Evolutionary conservation across 2,888 invertebrate genomes (phyloP), one percentile per base, ranked within the genome.

Genomic region (Parnassius glacialis): DNA sequence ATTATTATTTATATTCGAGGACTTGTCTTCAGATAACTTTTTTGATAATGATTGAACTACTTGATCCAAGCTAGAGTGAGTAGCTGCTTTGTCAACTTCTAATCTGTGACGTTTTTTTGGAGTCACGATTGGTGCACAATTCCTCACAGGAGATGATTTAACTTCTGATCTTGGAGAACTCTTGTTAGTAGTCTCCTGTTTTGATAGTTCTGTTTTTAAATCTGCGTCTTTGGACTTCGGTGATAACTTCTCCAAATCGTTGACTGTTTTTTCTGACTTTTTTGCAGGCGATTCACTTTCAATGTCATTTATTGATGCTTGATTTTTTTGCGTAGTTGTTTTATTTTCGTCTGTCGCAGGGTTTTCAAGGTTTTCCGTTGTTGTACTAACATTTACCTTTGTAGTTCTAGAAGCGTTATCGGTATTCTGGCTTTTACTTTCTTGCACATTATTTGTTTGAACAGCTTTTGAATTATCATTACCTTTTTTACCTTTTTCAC

Each of bases 31-130:
- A 2, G 88, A 83, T 64, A 92, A 65, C 66, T 92, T 92, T 72
- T 91, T 92, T 10, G 92, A 90, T 52, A 92, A 73, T 9, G 90
- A 88, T 69, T 90, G 91, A 5, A 92, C 92, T 2, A 92, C 92
- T 72, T 85, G 84, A 73, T 92, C 90, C 63, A 92, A 79, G 62
- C 81, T 87, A 9, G 87, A 81, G 70, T 83, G 78, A 56, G 83
- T 76, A 51, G 86, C 77, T 47, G 80, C 84, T 70, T 88, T 90
- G 50, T 93, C 93, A 34, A 93, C 90, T 83, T 95, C 95, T 57
- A 94, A 74, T 66, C 95, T 86, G 74, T 95, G 95, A 0, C 95
- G 90, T 74, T 96, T 96, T 74, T 95, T 96, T 1, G 95, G 95
- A 1, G 95, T 95, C 1, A 94, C 94, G 25, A 91, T 90, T 25